phyloP scores from a whole-genome alignment of 2,888 invertebrate species.

The Lasioglossum vierecki region DNA sequence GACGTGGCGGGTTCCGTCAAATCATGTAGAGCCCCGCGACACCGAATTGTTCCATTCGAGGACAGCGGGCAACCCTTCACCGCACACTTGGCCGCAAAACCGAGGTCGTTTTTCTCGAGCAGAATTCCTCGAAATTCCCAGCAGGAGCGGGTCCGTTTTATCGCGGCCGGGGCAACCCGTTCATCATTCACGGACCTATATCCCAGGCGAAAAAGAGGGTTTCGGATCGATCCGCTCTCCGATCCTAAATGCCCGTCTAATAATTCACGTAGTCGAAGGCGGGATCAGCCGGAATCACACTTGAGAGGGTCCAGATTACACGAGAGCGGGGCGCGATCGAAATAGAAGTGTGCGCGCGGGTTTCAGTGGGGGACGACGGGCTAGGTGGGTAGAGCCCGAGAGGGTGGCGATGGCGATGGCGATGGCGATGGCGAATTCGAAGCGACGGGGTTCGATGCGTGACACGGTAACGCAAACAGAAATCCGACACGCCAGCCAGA shows the following conservation, averaged over 20 bases:
- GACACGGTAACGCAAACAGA: constrained; percentile 82
- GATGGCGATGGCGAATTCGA: constrained; percentile 73
- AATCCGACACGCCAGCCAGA: constrained; percentile 81
- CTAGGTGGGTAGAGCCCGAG: not conserved
- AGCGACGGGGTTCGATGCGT: constrained; percentile 80
- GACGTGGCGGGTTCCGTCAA: not conserved
- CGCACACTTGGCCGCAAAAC: not conserved
- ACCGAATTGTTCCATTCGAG: constrained; percentile 14
- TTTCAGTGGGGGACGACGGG: constrained; percentile 8
- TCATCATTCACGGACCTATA: constrained; percentile 46
- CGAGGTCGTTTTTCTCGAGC: not conserved
- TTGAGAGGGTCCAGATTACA: constrained; percentile 70
- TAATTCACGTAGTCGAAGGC: constrained; percentile 61
- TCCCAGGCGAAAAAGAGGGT: constrained; percentile 30
- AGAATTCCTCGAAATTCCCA: constrained; percentile 26
- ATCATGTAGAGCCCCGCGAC: not conserved
- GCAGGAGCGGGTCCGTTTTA: constrained; percentile 12
- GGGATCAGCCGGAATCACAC: constrained; percentile 69
- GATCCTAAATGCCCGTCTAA: constrained; percentile 62
- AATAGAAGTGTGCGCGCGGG: constrained; percentile 53
- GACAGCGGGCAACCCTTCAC: constrained; percentile 1
- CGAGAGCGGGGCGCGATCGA: constrained; percentile 57
- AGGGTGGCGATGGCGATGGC: constrained; percentile 35
- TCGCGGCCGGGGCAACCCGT: constrained; percentile 27
- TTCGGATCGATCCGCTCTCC: constrained; percentile 45